phyloP scores from a whole-genome alignment of 30 jellyfish, hydroid and myxozoan species.

The Sanderia malayensis region DNA sequence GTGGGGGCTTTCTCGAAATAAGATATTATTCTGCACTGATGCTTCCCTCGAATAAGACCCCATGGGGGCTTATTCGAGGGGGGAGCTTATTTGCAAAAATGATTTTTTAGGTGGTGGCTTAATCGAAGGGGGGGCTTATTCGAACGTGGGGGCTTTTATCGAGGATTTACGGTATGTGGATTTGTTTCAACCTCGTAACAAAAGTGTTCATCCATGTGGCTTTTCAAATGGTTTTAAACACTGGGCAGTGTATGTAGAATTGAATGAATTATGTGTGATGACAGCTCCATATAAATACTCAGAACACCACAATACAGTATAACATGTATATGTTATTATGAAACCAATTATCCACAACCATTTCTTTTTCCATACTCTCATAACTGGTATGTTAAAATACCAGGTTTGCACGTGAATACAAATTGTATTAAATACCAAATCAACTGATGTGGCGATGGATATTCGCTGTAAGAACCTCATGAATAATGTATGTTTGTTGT shows the following conservation, averaged over 20 bases:
- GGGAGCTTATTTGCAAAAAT: too few species aligned
- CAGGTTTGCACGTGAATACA: conserved; percentile 37
- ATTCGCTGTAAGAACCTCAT: conserved; percentile 15
- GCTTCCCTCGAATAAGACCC: too few species aligned
- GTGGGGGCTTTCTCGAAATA: too few species aligned
- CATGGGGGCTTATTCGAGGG: too few species aligned
- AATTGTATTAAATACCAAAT: conserved; percentile 21
- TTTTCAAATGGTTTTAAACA: background rate
- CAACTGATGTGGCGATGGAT: conserved; percentile 25
- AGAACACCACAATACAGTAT: conserved; percentile 33
- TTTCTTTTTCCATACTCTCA: conserved; percentile 50
- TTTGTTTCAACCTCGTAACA: background rate
- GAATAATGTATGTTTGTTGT: background rate
- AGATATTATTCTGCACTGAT: too few species aligned
- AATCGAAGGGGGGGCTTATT: too few species aligned
- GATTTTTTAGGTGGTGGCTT: too few species aligned
- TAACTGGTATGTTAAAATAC: conserved; percentile 48
- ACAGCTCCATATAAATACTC: conserved; percentile 46
- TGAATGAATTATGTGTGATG: background rate
- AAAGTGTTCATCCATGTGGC: background rate
- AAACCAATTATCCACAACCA: conserved; percentile 41
- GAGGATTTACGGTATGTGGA: too few species aligned
- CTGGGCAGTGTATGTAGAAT: background rate
- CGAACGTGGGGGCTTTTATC: background rate
- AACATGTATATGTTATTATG: conserved; percentile 23